These are phyloP conservation scores for Clarias batrachus DNA, from an alignment of 2,113 vertebrate genomes.

Conservation along the genomic window DNA sequence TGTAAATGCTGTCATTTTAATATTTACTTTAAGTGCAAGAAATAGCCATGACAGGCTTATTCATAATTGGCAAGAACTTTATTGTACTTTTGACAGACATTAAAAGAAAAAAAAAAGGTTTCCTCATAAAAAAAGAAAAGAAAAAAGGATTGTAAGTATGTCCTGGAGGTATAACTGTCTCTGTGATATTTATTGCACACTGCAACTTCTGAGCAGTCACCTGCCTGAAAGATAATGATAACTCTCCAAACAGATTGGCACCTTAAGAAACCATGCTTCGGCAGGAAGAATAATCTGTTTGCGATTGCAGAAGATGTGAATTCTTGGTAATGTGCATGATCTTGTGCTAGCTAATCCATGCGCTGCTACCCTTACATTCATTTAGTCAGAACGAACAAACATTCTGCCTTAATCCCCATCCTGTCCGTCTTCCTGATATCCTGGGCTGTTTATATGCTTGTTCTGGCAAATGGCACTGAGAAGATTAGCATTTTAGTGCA, in stretches of 20 bases:
- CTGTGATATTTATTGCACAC: background rate
- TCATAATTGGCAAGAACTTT: background rate
- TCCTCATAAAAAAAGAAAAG: background rate
- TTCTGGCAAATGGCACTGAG: slow-evolving; percentile 44
- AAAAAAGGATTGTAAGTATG: background rate
- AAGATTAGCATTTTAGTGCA: slow-evolving; percentile 54
- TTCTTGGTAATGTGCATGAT: slow-evolving; percentile 5
- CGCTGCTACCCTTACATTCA: slow-evolving; percentile 39
- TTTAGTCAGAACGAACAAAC: slow-evolving; percentile 43
- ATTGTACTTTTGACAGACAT: background rate
- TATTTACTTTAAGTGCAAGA: background rate
- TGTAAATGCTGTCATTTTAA: background rate
- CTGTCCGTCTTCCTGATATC: slow-evolving; percentile 21
- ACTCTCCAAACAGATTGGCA: background rate
- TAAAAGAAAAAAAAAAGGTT: background rate
- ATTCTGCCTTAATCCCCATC: slow-evolving; percentile 4
- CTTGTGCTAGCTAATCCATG: slow-evolving; percentile 11
- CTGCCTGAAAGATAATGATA: slow-evolving; percentile 29
- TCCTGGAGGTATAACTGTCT: slow-evolving; percentile 11
- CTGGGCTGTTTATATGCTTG: slow-evolving; percentile 48
- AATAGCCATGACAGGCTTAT: background rate
- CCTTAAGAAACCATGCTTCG: background rate
- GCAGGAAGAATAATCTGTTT: slow-evolving; percentile 32
- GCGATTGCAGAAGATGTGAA: slow-evolving; percentile 27
- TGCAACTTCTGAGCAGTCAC: slow-evolving; percentile 13